phyloP scores from a whole-genome alignment of 2,113 vertebrate species.

The Thalassarche chlororhynchos region DNA sequence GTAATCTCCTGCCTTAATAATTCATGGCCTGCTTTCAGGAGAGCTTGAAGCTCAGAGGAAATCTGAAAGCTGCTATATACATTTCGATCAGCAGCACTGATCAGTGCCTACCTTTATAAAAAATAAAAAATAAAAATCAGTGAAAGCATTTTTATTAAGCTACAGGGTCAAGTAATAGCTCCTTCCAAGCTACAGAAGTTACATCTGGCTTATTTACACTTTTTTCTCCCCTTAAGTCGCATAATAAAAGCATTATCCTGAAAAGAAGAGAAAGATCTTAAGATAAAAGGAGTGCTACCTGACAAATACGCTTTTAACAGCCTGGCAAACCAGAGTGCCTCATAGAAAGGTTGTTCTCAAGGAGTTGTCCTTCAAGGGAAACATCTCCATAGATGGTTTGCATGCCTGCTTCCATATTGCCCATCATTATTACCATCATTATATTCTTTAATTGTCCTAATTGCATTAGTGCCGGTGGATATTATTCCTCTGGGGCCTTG shows the following conservation, averaged over 20 bases:
- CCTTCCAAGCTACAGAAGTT: background rate
- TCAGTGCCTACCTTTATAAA: background rate
- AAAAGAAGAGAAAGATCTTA: background rate
- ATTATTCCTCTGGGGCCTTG: background rate
- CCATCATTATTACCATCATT: background rate
- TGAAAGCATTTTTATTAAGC: constrained; percentile 16
- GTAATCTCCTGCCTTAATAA: constrained; percentile 42
- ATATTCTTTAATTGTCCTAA: background rate
- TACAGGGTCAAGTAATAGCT: background rate
- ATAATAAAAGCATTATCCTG: background rate
- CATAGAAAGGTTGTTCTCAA: background rate
- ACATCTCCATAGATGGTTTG: background rate
- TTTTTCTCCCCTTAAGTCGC: background rate
- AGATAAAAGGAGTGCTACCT: background rate
- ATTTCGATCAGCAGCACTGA: background rate
- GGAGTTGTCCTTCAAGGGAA: background rate
- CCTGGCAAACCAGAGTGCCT: background rate
- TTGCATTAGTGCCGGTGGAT: background rate
- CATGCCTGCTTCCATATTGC: background rate
- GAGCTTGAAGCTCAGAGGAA: background rate
- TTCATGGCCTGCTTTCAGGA: constrained; percentile 34
- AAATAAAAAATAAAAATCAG: background rate
- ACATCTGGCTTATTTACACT: background rate
- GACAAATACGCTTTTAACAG: background rate
- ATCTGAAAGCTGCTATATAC: background rate